Evolutionary conservation across 64 coral and sea anemone species (phyloP).

Genomic region (Dendrophyllia cribrosa): DNA sequence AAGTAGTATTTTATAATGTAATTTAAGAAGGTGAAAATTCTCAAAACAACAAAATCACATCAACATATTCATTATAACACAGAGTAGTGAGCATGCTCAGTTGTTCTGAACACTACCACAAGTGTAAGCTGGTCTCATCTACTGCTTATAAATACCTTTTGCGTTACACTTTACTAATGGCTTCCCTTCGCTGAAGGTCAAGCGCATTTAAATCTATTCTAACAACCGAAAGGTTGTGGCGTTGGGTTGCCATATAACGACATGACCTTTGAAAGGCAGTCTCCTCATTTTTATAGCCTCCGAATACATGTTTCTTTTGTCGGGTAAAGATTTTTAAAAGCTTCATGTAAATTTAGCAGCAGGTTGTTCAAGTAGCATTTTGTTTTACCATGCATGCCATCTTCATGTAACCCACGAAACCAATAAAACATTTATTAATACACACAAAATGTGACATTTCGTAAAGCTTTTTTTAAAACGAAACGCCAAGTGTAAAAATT

Average conservation of each 20-base stretch:
- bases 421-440: too few species aligned
- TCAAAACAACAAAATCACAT: too few species aligned
- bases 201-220: constrained; percentile 99
- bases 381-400: too few species aligned
- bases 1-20: too few species aligned
- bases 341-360: too few species aligned
- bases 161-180: neutral
- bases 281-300: constrained; percentile 64
- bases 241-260: constrained; percentile 80
- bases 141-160: constrained; percentile 18
- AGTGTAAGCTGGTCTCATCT: neutral
- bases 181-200: constrained; percentile 99
- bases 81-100: neutral
- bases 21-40: too few species aligned
- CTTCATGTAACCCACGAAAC: too few species aligned
- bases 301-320: neutral
- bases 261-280: constrained; percentile 90
- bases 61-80: too few species aligned
- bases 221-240: constrained; percentile 74
- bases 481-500: too few species aligned
- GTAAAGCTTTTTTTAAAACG: too few species aligned
- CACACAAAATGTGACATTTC: too few species aligned
- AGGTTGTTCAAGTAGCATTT: too few species aligned
- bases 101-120: constrained; percentile 1
- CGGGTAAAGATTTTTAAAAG: neutral